Evolutionary conservation across 92 coral and sea anemone genomes (phyloP), one percentile per base, ranked within the genome.

Genomic region (Hydrozoanthus gracilis): DNA sequence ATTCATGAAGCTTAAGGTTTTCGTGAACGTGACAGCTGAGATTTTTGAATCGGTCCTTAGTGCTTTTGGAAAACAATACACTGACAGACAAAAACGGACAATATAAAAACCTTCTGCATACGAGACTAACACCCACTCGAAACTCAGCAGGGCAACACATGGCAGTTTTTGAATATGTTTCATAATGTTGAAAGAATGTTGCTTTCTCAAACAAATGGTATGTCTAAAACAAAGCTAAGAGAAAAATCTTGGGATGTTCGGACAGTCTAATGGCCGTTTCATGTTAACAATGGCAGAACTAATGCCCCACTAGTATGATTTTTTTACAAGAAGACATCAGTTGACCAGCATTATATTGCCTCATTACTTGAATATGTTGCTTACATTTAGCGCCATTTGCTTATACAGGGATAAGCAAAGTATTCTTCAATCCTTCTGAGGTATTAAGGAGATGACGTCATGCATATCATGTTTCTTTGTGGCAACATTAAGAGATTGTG

Each of bases 391-490:
- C 35, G 58, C 66, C 51, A 64, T 64, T 16, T 80, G 85, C 85
- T 80, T 80, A 49, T 70, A 65, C 70, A 80, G 48, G 85, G 85
- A 80, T 80, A 68, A 80, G 52, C 66, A 74, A 80, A 49, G 73
- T 80, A 80, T 80, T 80, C 85, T 80, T 65, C 74, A 80, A 80
- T 62, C 58, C 69, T 80, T 80, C 74, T 80, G 49, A 61, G 85
- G 85, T 80, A 80, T 80, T 80, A 80, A 80, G 61, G 85, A 18
- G 48, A 10, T 80, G 85, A 80, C 85, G 85, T 80, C 85, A 80
- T 61, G 58, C 73, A 13, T 80, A 80, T 80, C 85, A 66, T 48
- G 47, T 80, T 70, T 65, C 74, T 65, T 65, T 80, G 85, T 80
- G 73, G 85, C 74, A 80, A 65, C 74, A 65, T 80, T 80, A 80